These are phyloP conservation scores for Pimpla rufipes DNA, from an alignment of 2,888 invertebrate species.

Conservation along the genomic window DNA sequence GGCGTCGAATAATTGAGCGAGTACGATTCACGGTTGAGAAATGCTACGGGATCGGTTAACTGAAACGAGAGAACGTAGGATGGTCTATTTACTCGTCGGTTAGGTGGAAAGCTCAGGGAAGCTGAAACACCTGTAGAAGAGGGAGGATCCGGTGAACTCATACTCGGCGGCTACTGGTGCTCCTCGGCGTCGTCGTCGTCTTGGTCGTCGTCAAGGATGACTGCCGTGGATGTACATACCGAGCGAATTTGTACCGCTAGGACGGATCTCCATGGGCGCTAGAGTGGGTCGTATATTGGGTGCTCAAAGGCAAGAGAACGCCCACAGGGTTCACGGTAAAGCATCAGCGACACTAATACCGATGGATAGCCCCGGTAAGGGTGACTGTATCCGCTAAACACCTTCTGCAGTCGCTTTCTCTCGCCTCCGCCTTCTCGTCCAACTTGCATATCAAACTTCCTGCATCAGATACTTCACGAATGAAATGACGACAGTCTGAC, in stretches of 20 bases:
- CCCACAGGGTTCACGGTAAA: not conserved
- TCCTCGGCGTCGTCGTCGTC: slow-evolving; percentile 23
- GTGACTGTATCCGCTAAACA: not conserved
- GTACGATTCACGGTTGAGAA: slow-evolving; percentile 15
- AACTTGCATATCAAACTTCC: not conserved
- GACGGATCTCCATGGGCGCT: slow-evolving; percentile 41
- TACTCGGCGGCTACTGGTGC: not conserved
- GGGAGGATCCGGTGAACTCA: slow-evolving; percentile 36
- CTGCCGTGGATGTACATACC: slow-evolving; percentile 3
- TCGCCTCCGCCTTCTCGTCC: not conserved
- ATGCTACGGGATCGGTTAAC: not conserved
- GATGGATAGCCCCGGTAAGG: not conserved
- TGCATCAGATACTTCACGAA: slow-evolving; percentile 11
- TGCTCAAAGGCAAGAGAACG: not conserved
- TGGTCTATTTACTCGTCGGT: slow-evolving; percentile 50
- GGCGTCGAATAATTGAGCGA: slow-evolving; percentile 9
- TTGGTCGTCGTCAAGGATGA: slow-evolving; percentile 22
- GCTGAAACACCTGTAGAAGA: slow-evolving; percentile 60
- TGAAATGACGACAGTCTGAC: not conserved
- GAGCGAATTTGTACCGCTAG: slow-evolving; percentile 46
- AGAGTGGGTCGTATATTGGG: not conserved
- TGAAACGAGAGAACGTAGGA: slow-evolving; percentile 30
- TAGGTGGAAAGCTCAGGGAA: slow-evolving; percentile 42
- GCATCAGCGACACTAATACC: slow-evolving; percentile 7
- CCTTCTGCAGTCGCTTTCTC: not conserved